These are phyloP conservation scores for Iguana delicatissima DNA, from an alignment of 2,797 vertebrate genomes.

Conservation along the genomic window DNA sequence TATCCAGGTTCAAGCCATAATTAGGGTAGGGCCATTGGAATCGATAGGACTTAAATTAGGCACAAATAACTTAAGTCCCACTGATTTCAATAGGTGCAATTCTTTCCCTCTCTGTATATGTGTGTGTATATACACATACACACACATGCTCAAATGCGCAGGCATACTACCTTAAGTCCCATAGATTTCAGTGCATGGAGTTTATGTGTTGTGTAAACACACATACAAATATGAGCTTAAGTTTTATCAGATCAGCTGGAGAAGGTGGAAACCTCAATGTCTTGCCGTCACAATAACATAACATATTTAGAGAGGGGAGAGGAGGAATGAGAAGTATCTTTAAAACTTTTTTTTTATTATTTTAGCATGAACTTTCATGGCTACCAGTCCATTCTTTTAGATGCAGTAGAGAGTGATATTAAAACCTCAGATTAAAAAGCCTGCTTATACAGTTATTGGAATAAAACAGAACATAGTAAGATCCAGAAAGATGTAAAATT, in stretches of 20 bases:
- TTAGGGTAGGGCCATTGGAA: not conserved
- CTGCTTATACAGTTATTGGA: too few relatives aligned
- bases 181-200: not conserved
- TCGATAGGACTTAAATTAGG: not conserved
- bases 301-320: too few relatives aligned
- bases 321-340: too few relatives aligned
- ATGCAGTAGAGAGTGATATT: too few relatives aligned
- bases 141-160: not conserved
- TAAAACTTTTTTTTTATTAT: too few relatives aligned
- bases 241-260: not conserved
- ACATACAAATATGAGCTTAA: not conserved
- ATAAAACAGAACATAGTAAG: too few relatives aligned
- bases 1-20: too few relatives aligned
- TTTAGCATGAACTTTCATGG: too few relatives aligned
- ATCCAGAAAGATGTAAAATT: too few relatives aligned
- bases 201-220: not conserved
- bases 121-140: not conserved
- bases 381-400: too few relatives aligned
- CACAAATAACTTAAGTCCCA: not conserved
- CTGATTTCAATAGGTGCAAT: not conserved
- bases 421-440: too few relatives aligned
- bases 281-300: not conserved
- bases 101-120: not conserved
- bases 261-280: not conserved
- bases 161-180: not conserved